Evolutionary conservation across 2,888 invertebrate genomes (phyloP), one percentile per base, ranked within the genome.

Genomic region (Ectemnius cavifrons): DNA sequence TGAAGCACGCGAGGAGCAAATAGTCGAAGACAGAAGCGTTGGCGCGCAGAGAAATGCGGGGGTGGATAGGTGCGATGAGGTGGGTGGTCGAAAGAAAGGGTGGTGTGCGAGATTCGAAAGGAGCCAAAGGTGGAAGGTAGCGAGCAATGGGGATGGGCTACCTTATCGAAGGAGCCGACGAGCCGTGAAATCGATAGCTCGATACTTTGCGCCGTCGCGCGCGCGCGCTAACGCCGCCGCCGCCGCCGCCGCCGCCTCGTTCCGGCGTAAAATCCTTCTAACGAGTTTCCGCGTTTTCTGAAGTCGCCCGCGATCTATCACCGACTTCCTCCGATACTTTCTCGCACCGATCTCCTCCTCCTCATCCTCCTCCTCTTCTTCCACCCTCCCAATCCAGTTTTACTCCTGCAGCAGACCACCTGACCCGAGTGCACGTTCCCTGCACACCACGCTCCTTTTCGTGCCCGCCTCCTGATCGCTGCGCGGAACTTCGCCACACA

Each of bases 111-210:
- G 23, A 49, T 28, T 6, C 5, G 57, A 45, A 37, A 46, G 72
- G 20, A 20, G 64, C 62, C 57, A 75, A 76, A 76, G 77, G 77
- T 77, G 65, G 14, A 52, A 71, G 27, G 67, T 65, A 67, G 71
- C 58, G 47, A 11, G 37, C n/a, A 45, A 52, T 60, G 60, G 63
- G 75, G 73, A 67, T 59, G 75, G 79, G 76, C 73, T 77, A 73
- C 75, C 83, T 82, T 82, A 82, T 82, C 83, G 79, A 79, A 75
- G 79, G 74, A 77, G 67, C 74, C 77, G 79, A 73, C 82, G 81
- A 83, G 79, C 81, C 79, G 73, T 83, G 83, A 83, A 83, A 83
- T 83, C 82, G 82, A 83, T 83, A 83, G 82, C 81, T 83, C 82
- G 83, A 83, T 83, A 83, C 81, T 81, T 83, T 79, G 81, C 83